Base-by-base conservation (phyloP, 2,113 vertebrate species). In the Macquaria australasica region DNA sequence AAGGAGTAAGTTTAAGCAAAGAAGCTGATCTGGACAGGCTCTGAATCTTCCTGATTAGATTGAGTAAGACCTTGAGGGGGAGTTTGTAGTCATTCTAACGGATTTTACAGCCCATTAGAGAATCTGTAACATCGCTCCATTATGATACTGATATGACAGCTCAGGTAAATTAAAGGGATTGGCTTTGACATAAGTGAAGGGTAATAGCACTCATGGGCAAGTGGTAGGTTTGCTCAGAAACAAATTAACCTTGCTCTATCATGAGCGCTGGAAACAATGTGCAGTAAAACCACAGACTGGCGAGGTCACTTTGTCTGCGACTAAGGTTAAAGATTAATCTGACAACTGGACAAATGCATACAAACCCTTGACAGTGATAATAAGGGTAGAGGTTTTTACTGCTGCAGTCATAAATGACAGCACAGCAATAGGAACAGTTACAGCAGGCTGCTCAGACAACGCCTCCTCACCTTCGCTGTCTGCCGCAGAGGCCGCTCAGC, bases 41-140 rank as follows among this genome's bases (percentile, higher is more conserved):
- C 69, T 83, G 71, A 81, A 69, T 74, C 28, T 73, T 51, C 88
- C 75, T 56, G 56, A 87, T 82, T 76, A 87, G 67, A 68, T 51
- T 60, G 59, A 86, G 86, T 60, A 82, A 88, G 64, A 84, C 67
- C 81, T 82, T 81, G 59, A 43, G 37, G 82, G 73, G 77, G 85
- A 87, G 58, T 82, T 67, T 84, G 58, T 20, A 62, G 81, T 74
- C 60, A 25, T 89, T 88, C 51, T 48, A 82, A 86, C 83, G 50
- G 37, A 72, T 88, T 88, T 88, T 90, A 88, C 74, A 75, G 83
- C 79, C 82, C 67, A 81, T 88, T 83, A 83, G 75, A 87, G 82
- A 83, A 63, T 77, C 37, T 69, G 60, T 56, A 79, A 67, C 66
- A 31, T 58, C 8, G 7, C 53, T 82, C 39, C 50, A 67, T 69